Percentiles rank a stretch among this genome's conserved stretches.
These are phyloP conservation scores for Limnephilus lunatus DNA, from an alignment of 2,888 invertebrate species.

Conservation along the genomic window DNA sequence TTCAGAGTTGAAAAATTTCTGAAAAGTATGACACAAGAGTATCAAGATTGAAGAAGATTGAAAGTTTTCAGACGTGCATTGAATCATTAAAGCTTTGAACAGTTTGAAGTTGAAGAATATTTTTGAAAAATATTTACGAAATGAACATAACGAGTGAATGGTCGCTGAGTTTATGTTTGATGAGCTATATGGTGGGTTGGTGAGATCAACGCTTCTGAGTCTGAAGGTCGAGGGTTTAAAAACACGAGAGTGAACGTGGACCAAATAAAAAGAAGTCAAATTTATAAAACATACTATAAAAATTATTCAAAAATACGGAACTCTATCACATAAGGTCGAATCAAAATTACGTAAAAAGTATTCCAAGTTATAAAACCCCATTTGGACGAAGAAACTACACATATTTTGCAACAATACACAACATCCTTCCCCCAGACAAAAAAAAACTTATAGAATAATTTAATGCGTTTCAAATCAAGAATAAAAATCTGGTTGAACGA, in stretches of 20 bases:
- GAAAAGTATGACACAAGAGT: neutral
- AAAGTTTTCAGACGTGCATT: conserved; percentile 2
- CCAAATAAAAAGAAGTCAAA: no score
- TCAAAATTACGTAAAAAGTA: no score
- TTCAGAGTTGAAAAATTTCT: neutral
- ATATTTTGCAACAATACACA: no score
- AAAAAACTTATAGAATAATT: no score
- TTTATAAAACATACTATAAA: no score
- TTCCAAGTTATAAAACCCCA: no score
- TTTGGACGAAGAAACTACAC: no score
- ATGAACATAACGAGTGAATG: neutral
- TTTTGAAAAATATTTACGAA: neutral
- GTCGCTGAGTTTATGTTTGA: neutral
- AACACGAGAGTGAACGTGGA: neutral
- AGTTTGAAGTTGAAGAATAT: neutral
- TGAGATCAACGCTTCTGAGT: neutral
- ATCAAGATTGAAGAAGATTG: neutral
- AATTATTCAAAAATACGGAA: no score
- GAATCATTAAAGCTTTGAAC: neutral
- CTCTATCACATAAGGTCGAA: no score
- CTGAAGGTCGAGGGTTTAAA: neutral
- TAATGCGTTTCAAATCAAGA: no score
- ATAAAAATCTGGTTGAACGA: no score
- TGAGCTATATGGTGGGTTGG: neutral
- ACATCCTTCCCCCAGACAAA: no score